A percentile compares a stretch with the other conserved stretches of the same genome.
These are phyloP conservation scores for Rhinichthys osculus DNA, from an alignment of 2,797 vertebrate species.

Conservation along the genomic window DNA sequence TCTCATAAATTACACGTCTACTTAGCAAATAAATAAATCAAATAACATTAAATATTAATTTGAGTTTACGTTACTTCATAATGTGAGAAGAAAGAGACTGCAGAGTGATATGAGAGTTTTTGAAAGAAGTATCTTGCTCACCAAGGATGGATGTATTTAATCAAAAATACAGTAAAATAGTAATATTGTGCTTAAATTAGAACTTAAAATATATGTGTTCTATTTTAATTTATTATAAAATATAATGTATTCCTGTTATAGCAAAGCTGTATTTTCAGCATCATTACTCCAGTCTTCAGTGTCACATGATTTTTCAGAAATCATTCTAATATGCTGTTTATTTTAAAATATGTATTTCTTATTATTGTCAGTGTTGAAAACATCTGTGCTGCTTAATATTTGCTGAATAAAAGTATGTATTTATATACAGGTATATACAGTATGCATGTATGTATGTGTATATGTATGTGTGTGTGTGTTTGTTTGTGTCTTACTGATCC, in stretches of 20 bases:
- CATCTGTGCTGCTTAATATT: background rate
- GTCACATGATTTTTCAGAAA: background rate
- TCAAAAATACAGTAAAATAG: background rate
- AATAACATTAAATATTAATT: background rate
- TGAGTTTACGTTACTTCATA: constrained; percentile 1
- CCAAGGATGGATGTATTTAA: background rate
- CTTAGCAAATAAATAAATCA: background rate
- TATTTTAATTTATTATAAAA: background rate
- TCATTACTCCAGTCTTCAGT: background rate
- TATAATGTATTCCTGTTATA: background rate
- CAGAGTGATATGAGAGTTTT: background rate
- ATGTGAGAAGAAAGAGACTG: background rate
- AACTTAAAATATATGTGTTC: background rate
- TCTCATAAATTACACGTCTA: background rate
- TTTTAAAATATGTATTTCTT: background rate
- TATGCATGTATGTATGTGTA: too few relatives aligned
- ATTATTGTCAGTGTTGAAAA: background rate
- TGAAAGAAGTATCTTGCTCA: background rate
- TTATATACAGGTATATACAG: too few relatives aligned
- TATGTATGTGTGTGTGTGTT: too few relatives aligned
- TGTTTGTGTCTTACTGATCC: background rate
- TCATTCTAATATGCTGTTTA: background rate
- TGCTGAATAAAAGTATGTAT: background rate
- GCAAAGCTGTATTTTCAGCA: background rate
- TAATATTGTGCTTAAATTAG: background rate